These are phyloP conservation scores for Musca vetustissima DNA, from an alignment of 1,140 invertebrate species.

Conservation along the genomic window DNA sequence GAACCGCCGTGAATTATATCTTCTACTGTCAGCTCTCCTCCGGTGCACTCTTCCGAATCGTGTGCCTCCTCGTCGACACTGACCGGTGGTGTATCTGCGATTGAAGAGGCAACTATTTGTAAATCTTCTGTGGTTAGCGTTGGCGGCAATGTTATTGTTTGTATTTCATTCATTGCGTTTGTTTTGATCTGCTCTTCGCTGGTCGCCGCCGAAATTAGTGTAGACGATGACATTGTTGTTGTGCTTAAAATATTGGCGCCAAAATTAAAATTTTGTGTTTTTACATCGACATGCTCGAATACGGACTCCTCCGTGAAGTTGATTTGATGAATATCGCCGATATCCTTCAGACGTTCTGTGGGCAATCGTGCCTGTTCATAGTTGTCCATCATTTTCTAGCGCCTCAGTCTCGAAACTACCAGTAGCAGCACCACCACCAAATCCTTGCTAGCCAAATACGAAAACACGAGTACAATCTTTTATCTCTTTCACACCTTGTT, in stretches of 20 bases:
- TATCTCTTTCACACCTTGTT: slow-evolving; percentile 22
- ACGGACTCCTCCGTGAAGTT: slow-evolving; percentile 15
- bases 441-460: slow-evolving; percentile 1
- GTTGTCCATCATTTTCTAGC: slow-evolving; percentile 49
- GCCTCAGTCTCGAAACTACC: neutral
- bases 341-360: slow-evolving; percentile 40
- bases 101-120: slow-evolving; percentile 1
- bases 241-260: slow-evolving; percentile 49
- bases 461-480: neutral
- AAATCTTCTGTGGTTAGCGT: slow-evolving; percentile 3
- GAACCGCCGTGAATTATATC: neutral
- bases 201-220: too few species aligned
- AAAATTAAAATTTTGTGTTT: slow-evolving; percentile 44
- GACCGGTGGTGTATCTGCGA: neutral
- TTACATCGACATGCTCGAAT: slow-evolving; percentile 12
- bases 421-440: neutral
- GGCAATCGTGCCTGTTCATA: slow-evolving; percentile 42
- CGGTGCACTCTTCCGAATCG: neutral
- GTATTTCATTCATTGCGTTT: neutral
- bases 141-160: slow-evolving; percentile 17
- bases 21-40: neutral
- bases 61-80: slow-evolving; percentile 15
- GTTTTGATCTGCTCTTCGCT: slow-evolving; percentile 12
- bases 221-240: slow-evolving; percentile 28
- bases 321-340: slow-evolving; percentile 34